These are phyloP conservation scores for Eueides isabella DNA, from an alignment of 1,140 invertebrate genomes.

Conservation along the genomic window DNA sequence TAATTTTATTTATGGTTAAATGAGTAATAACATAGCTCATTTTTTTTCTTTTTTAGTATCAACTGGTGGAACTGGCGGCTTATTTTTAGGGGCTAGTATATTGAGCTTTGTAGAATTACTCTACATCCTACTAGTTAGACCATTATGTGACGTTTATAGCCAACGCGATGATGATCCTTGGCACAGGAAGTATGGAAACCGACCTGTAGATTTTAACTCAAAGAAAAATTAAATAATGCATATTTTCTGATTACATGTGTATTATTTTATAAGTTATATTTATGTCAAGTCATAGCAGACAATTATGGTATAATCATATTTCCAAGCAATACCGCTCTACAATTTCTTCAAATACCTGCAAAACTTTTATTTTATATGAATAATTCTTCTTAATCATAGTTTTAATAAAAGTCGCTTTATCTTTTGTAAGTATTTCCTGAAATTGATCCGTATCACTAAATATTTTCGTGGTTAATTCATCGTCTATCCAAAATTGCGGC, in stretches of 20 bases:
- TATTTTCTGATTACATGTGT: not conserved
- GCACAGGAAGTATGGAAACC: conserved; percentile 65
- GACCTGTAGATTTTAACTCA: conserved; percentile 44
- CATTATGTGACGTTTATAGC: conserved; percentile 70
- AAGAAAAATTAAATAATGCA: not conserved
- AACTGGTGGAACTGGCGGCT: conserved; percentile 84
- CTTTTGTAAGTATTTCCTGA: conserved; percentile 57
- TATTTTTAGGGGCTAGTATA: conserved; percentile 85
- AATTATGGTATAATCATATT: not conserved
- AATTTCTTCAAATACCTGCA: conserved; percentile 69
- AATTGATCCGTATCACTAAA: conserved; percentile 60
- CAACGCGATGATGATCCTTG: conserved; percentile 63
- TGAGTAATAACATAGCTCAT: not conserved
- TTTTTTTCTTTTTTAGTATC: conserved; percentile 85
- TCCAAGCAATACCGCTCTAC: conserved; percentile 55
- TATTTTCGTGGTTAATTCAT: conserved; percentile 55
- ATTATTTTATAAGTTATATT: not conserved
- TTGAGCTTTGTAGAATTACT: conserved; percentile 85
- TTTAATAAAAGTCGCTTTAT: conserved; percentile 65
- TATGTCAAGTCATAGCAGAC: not conserved
- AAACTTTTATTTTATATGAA: conserved; percentile 58
- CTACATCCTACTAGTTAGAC: conserved; percentile 69
- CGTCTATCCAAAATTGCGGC: conserved; percentile 66
- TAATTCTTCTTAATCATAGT: conserved; percentile 58
- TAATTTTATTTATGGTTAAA: not conserved